Percentiles rank a stretch among this genome's conserved stretches.
These are phyloP conservation scores for Drosophila lacertosa DNA, from an alignment of 1,140 invertebrate genomes.

Conservation along the genomic window DNA sequence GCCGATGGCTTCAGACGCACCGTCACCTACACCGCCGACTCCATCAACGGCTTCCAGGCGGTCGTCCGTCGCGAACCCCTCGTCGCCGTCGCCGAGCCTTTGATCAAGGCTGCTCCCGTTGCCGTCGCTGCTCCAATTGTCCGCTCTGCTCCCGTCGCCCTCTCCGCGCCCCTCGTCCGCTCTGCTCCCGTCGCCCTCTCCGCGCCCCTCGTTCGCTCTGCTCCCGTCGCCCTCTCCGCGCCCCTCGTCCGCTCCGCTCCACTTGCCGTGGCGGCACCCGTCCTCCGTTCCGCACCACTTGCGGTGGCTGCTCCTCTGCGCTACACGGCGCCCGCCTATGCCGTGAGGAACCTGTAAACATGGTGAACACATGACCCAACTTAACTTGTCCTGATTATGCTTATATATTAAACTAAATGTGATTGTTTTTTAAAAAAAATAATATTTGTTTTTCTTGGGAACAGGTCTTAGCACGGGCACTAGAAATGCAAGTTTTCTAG, in stretches of 20 bases:
- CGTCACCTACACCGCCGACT: conserved; percentile 84
- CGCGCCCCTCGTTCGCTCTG: conserved; percentile 48
- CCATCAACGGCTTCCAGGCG: conserved; percentile 83
- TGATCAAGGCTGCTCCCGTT: conserved; percentile 69
- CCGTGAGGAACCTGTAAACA: conserved; percentile 63
- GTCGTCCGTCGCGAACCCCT: conserved; percentile 78
- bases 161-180: conserved; percentile 64
- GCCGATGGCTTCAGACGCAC: conserved; percentile 86
- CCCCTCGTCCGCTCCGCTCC: conserved; percentile 65
- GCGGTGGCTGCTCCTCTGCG: conserved; percentile 57
- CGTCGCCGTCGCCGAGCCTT: conserved; percentile 56
- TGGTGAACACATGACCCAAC: neutral
- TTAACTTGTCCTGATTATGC: conserved; percentile 24
- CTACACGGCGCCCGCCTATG: conserved; percentile 62
- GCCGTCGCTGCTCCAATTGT: conserved; percentile 57
- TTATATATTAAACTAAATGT: conserved; percentile 55
- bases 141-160: conserved; percentile 59
- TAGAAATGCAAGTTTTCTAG: no score
- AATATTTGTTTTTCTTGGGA: neutral
- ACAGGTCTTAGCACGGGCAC: no score
- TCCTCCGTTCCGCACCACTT: neutral
- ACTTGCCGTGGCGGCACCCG: conserved; percentile 54
- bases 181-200: conserved; percentile 61
- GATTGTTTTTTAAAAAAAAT: conserved; percentile 48
- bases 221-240: conserved; percentile 51